Conservation (phyloP, 2,113 vertebrate genomes). For the Paracanthobrama guichenoti region DNA sequence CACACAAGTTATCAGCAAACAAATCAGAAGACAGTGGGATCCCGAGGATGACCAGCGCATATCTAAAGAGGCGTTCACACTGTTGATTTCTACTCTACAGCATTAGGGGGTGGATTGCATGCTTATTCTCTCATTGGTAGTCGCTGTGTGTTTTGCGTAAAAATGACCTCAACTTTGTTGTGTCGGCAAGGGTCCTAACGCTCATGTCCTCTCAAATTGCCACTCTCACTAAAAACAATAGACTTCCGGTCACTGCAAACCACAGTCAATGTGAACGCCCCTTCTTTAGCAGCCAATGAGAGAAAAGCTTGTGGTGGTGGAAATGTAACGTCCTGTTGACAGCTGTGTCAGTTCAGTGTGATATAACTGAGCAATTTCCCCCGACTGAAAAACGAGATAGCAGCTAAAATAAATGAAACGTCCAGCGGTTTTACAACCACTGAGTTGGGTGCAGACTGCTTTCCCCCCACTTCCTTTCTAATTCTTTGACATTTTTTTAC, state of each 20-base stretch:
- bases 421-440: constrained; percentile 17
- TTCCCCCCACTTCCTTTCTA: constrained; percentile 25
- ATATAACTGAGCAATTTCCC: constrained; percentile 3
- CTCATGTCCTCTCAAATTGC: background rate
- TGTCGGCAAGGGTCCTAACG: background rate
- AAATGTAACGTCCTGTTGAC: constrained; percentile 7
- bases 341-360: background rate
- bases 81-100: background rate
- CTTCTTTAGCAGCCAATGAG: constrained; percentile 11
- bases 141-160: background rate
- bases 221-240: background rate
- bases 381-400: constrained; percentile 6
- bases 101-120: no score
- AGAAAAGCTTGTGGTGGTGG: background rate
- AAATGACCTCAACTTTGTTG: background rate
- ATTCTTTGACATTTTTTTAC: constrained; percentile 22
- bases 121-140: no score
- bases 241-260: background rate
- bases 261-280: background rate
- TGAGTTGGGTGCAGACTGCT: constrained; percentile 13
- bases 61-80: background rate
- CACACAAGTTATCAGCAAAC: constrained; percentile 51
- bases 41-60: background rate
- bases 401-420: constrained; percentile 38
- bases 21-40: constrained; percentile 18